Conservation (phyloP, 2,888 invertebrate genomes). For the Cerastis leucographa region DNA sequence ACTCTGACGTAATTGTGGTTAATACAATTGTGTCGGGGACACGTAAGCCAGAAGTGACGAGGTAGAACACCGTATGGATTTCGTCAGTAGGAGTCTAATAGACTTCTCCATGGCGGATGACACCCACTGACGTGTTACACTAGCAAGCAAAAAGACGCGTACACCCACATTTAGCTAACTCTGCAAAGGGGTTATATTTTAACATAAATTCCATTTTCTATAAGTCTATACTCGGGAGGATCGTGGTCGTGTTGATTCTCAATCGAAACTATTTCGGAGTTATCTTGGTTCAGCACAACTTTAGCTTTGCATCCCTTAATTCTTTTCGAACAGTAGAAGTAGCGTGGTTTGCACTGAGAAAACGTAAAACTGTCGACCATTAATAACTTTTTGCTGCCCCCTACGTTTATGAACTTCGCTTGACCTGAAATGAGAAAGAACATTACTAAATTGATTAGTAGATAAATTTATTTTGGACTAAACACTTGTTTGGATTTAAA, state of each 20-base stretch:
- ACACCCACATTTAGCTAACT: neutral
- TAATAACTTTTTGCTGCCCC: conserved; percentile 69
- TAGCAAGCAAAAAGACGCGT: neutral
- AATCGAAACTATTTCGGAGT: conserved; percentile 57
- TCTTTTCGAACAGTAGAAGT: conserved; percentile 79
- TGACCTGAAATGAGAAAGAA: conserved; percentile 63
- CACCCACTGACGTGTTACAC: neutral
- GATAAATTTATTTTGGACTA: neutral
- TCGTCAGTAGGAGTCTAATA: neutral
- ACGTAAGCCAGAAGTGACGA: neutral
- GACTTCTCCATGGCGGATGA: neutral
- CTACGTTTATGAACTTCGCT: conserved; percentile 69
- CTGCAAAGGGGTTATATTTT: conserved; percentile 1
- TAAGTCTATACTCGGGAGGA: conserved; percentile 66
- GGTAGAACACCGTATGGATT: neutral
- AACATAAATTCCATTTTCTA: conserved; percentile 11
- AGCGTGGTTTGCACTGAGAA: conserved; percentile 66
- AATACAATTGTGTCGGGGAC: neutral
- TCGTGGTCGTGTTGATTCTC: conserved; percentile 72
- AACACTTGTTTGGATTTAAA: neutral
- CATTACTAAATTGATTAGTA: neutral
- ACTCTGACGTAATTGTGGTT: neutral
- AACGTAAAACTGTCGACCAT: conserved; percentile 77
- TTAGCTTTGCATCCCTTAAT: conserved; percentile 75
- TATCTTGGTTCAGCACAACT: conserved; percentile 68